Percentiles rank a stretch among this genome's conserved stretches.
phyloP scores from a whole-genome alignment of 2,113 vertebrate genomes.

The Aleadryas rufinucha region DNA sequence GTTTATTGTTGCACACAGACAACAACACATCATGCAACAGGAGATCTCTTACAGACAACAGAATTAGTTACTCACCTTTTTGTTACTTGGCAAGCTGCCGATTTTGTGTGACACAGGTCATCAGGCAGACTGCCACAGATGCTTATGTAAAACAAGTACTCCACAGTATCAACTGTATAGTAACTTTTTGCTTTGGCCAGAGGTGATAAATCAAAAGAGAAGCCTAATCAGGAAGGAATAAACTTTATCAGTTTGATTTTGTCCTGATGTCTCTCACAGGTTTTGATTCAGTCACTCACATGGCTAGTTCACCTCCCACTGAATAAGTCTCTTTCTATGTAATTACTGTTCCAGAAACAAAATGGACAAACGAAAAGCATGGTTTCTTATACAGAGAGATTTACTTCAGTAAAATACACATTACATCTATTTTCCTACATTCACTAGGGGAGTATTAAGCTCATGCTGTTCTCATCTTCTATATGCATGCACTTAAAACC shows the following conservation, averaged over 20 bases:
- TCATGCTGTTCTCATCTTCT: neutral
- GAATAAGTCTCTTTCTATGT: neutral
- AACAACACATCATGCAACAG: neutral
- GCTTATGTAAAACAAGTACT: constrained; percentile 85
- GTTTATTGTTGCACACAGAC: neutral
- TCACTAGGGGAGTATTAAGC: neutral
- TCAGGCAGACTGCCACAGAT: constrained; percentile 78
- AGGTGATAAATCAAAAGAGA: constrained; percentile 88
- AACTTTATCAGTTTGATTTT: neutral
- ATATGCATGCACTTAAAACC: fast-evolving
- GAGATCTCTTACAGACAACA: neutral
- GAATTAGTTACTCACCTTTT: constrained; percentile 67
- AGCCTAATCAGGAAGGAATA: constrained; percentile 62
- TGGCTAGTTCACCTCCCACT: neutral
- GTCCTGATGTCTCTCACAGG: neutral
- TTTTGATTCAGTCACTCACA: neutral
- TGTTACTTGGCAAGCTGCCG: constrained; percentile 86
- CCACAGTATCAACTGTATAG: constrained; percentile 69
- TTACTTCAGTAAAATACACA: neutral
- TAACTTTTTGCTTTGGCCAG: constrained; percentile 71
- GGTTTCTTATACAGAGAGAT: neutral
- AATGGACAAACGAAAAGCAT: neutral
- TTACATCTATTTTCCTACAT: neutral
- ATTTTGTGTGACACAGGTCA: constrained; percentile 62
- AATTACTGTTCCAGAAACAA: neutral